Base-by-base conservation (phyloP, 2,797 vertebrate species). In the Molothrus ater region DNA sequence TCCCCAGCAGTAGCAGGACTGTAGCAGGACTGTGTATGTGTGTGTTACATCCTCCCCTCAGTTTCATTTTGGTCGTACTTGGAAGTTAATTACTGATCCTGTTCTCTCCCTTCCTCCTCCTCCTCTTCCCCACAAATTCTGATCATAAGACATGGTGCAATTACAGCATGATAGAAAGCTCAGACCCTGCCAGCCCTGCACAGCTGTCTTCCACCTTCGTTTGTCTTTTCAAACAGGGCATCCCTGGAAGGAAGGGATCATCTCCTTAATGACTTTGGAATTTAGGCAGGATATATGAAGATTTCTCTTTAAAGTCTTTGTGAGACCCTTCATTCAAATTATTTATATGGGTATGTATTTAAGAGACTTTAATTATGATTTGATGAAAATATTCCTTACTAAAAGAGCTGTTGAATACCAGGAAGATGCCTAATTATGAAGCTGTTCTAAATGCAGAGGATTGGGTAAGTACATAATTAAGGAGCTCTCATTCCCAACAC, bases 381-480 rank as follows among this genome's bases (percentile, higher is more conserved):
- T 91, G 34, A 75, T 75, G 43, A 80, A 92, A 95, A 78, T 74
- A 64, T 80, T 88, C 75, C 48, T 80, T 86, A 70, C 26, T 59
- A 51, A 31, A 84, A 8, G 22, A 68, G 45, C 36, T 80, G 40
- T 70, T 91, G 61, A 90, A 76, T 72, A 86, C 54, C 54, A 78
- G 54, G 43, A 84, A 92, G n/a, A 54, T 68, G 42, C 7, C 83
- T 90, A 85, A 91, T 95, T 84, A 82, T 85, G 45, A 92, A 74
- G 25, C 63, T 86, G 16, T 86, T 95, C 93, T 65, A 94, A 95
- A 94, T 86, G 66, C 48, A 74, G 66, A 75, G 34, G 31, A 68
- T 24, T 75, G 18, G 36, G 10, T 86, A 95, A 89, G 80, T 91
- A 53, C 53, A 66, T 93, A 83, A 95, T 91, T 84, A 79, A 80